phyloP scores from a whole-genome alignment of 1,140 invertebrate genomes.

The Nymphalis io region DNA sequence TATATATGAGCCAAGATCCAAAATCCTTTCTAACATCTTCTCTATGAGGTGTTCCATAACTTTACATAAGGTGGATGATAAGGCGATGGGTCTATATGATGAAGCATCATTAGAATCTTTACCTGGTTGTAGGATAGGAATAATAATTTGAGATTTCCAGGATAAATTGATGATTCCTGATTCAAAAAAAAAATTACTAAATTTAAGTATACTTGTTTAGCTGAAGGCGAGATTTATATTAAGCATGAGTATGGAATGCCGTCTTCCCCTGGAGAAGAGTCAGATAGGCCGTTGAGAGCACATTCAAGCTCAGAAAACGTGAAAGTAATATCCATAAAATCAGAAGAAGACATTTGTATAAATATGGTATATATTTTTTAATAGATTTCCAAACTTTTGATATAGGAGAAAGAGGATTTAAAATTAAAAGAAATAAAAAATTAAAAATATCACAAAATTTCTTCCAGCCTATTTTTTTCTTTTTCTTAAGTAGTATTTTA shows the following conservation, averaged over 20 bases:
- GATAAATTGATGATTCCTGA: slow-evolving; percentile 15
- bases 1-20: too few relatives aligned
- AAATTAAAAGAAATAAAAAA: neutral
- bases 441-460: slow-evolving; percentile 23
- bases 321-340: neutral
- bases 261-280: slow-evolving; percentile 18
- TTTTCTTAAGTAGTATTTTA: slow-evolving; percentile 29
- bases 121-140: slow-evolving; percentile 44
- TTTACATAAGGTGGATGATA: slow-evolving; percentile 41
- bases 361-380: slow-evolving; percentile 9
- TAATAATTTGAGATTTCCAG: slow-evolving; percentile 45
- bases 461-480: slow-evolving; percentile 31
- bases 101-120: slow-evolving; percentile 33
- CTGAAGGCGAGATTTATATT: neutral
- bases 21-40: slow-evolving; percentile 9
- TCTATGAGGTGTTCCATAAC: slow-evolving; percentile 29
- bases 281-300: slow-evolving; percentile 21
- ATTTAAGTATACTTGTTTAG: neutral
- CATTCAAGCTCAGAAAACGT: slow-evolving; percentile 21
- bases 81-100: slow-evolving; percentile 43
- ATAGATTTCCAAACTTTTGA: neutral
- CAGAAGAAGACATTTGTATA: neutral
- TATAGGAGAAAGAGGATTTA: neutral
- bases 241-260: slow-evolving; percentile 22
- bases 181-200: slow-evolving; percentile 25